Percentiles rank a stretch among this genome's conserved stretches.
Conservation (phyloP, 2,888 invertebrate genomes). For the Leptura quadrifasciata region DNA sequence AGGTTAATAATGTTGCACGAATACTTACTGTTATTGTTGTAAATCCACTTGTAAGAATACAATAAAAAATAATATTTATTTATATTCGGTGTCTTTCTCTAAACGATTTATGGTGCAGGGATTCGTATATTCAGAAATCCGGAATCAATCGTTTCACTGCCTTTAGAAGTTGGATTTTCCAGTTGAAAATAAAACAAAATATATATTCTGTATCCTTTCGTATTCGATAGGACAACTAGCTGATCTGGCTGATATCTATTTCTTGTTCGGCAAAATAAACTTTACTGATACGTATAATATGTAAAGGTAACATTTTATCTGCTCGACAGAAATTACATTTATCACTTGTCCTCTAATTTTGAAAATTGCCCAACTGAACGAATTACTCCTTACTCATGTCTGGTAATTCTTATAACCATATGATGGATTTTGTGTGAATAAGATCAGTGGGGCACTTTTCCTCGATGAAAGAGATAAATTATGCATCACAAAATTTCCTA, state of each 20-base stretch:
- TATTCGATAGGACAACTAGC: not conserved
- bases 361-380: not conserved
- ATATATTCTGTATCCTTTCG: slow-evolving; percentile 1
- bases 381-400: not conserved
- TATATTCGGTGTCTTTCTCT: slow-evolving; percentile 1
- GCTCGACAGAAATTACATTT: not conserved
- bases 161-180: slow-evolving; percentile 46
- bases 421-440: not conserved
- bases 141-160: slow-evolving; percentile 50
- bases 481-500: not conserved
- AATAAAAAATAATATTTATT: slow-evolving; percentile 3
- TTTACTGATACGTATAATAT: not conserved
- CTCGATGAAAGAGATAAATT: not conserved
- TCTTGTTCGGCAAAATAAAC: not conserved
- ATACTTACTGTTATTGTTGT: not conserved
- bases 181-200: slow-evolving; percentile 33
- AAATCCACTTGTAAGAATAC: not conserved
- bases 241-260: not conserved
- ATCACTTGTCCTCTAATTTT: not conserved
- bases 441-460: not conserved
- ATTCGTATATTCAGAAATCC: slow-evolving; percentile 52
- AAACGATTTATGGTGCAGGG: not conserved
- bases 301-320: not conserved
- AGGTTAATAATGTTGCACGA: too few species aligned
- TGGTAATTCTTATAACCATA: not conserved